A percentile compares a stretch with the other conserved stretches of the same genome.
Evolutionary conservation across 2,113 vertebrate genomes (phyloP).

Genomic region (Stegastes partitus): DNA sequence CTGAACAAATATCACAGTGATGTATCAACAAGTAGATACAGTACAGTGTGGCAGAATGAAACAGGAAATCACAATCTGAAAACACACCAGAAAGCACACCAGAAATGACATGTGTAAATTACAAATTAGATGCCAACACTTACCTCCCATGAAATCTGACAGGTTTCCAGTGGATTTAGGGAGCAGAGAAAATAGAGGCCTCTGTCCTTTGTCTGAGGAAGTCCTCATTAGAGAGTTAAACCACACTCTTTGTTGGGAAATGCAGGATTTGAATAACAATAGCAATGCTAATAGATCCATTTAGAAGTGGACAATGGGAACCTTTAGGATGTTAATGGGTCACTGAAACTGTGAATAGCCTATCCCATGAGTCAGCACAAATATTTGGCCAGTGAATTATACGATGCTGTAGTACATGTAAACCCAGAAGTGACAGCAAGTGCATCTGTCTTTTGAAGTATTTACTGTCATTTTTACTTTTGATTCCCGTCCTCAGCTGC

Average conservation of each 20-base stretch:
- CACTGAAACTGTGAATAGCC: conserved; percentile 84
- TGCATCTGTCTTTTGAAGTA: not conserved
- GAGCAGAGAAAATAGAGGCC: conserved; percentile 67
- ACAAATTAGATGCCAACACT: conserved; percentile 10
- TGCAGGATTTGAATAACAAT: conserved; percentile 85
- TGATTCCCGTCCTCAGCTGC: not conserved
- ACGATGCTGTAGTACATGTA: conserved; percentile 35
- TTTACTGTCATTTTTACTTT: not conserved
- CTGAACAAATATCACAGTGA: not conserved
- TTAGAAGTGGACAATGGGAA: conserved; percentile 79
- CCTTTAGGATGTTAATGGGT: conserved; percentile 84
- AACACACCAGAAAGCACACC: not conserved
- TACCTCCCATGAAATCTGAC: conserved; percentile 2
- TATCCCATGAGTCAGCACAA: conserved; percentile 85
- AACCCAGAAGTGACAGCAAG: conserved; percentile 24
- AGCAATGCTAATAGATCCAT: conserved; percentile 83
- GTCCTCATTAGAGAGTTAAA: conserved; percentile 85
- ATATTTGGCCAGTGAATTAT: conserved; percentile 84
- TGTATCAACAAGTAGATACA: not conserved
- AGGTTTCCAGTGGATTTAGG: conserved; percentile 48
- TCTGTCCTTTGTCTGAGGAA: conserved; percentile 71
- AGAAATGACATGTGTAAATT: not conserved
- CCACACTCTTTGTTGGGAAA: conserved; percentile 83
- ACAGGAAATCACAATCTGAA: not conserved
- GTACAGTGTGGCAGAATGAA: not conserved